Base-by-base conservation (phyloP, 2,113 vertebrate genomes). In the Carlito syrichta region DNA sequence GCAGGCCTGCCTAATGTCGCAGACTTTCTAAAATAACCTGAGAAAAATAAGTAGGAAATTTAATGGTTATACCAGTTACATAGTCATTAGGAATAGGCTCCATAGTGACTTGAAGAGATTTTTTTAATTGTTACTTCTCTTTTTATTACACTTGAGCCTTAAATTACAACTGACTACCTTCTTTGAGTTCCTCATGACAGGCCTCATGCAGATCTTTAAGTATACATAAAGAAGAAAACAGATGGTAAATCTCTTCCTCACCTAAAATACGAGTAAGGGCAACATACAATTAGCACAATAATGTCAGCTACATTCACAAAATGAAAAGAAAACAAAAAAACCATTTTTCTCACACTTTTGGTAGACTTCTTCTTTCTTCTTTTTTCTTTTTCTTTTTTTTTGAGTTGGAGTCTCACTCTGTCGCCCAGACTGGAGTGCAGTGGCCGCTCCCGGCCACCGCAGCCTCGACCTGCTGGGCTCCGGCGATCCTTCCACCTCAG, bases 61-160 rank as follows among this genome's bases (percentile, higher is more conserved):
- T 45, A 92, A 58, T 52, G 35, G 68, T 95, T 91, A 60, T n/a
- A 62, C 14, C 83, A 82, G 60, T 89, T 92, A 79, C 11, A 76
- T 9, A 83, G 19, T 76, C 82, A 40, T 93, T 91, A 95, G 78
- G 22, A 96, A 63, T 6, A 90, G 81, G 62, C 60, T 85, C 62
- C 93, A 68, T 71, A 66, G 85, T 89, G 94, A 95, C 60, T 86
- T 69, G 4, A 86, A 94, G 62, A 86, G 50, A 95, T 95, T 97
- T 91, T 82, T 94, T 95, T 96, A 97, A 96, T 96, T 97, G 56
- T 92, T 95, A 92, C 95, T 93, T 97, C 71, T 94, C 68, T 86
- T 90, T 73, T 90, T 23, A 82, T 94, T 97, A 95, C 38, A 69
- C 62, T 87, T 95, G 91, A 96, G 76, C 48, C 17, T 94, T 92